phyloP scores from a whole-genome alignment of 2,113 vertebrate species.

The Nematolebias whitei region DNA sequence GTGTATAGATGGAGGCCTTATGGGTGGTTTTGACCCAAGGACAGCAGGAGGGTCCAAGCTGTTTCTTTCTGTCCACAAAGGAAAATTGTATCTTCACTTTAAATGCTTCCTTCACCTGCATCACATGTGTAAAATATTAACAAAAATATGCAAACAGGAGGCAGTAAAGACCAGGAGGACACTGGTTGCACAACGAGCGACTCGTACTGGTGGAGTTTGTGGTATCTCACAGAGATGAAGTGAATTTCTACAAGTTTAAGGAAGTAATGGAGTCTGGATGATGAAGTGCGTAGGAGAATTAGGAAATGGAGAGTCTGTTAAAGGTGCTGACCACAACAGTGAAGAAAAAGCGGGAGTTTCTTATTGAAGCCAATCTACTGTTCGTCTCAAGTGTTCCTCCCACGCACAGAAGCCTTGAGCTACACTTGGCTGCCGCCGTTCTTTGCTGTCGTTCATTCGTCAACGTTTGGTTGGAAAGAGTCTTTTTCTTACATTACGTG shows the following conservation, averaged over 20 bases:
- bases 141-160: no score
- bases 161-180: no score
- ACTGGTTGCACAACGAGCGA: no score
- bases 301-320: constrained; percentile 12
- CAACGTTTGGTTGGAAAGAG: constrained; percentile 12
- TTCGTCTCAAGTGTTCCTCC: constrained; percentile 51
- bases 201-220: no score
- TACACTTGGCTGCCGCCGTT: constrained; percentile 27
- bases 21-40: no score
- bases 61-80: no score
- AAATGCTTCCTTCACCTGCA: no score
- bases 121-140: no score
- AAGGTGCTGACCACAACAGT: constrained; percentile 35
- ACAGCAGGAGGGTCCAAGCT: no score
- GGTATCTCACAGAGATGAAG: neutral
- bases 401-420: constrained; percentile 53
- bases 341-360: constrained; percentile 23
- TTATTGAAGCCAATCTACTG: constrained; percentile 31
- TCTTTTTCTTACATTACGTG: constrained; percentile 3
- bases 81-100: no score
- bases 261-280: constrained; percentile 13
- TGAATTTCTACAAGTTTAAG: neutral
- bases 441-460: constrained; percentile 7
- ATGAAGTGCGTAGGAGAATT: constrained; percentile 29
- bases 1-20: no score